Percentiles rank a stretch among this genome's conserved stretches.
Evolutionary conservation across 2,113 vertebrate genomes (phyloP).

Genomic region (Tympanuchus pallidicinctus): DNA sequence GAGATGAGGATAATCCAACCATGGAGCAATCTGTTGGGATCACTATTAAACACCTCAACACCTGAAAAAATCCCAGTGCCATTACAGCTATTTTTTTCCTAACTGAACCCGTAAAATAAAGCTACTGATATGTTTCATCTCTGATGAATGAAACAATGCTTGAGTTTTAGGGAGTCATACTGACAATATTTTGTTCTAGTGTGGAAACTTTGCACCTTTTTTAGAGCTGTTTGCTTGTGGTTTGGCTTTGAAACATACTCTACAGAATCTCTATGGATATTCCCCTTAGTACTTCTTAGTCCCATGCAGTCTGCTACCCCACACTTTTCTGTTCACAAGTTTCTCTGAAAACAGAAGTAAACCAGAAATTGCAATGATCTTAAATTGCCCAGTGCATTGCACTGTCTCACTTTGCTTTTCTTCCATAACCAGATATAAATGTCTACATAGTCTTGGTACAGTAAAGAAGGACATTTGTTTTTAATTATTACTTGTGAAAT

Average conservation of each 20-base stretch:
- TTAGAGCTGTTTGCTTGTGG: background rate
- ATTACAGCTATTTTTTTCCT: background rate
- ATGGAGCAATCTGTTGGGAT: background rate
- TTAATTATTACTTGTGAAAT: background rate
- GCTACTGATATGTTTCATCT: background rate
- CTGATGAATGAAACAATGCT: background rate
- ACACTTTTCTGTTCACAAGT: background rate
- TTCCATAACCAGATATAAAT: background rate
- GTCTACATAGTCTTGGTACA: background rate
- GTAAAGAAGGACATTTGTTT: background rate
- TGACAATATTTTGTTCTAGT: background rate
- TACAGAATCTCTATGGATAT: background rate
- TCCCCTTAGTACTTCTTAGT: background rate
- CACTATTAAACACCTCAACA: background rate
- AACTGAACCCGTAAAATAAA: background rate
- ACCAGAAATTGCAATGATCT: background rate
- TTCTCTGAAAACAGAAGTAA: background rate
- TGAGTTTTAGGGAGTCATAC: background rate
- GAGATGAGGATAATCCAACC: background rate
- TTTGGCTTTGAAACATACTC: background rate
- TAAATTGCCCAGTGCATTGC: background rate
- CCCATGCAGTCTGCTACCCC: background rate
- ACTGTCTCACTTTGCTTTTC: background rate
- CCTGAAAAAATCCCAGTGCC: background rate
- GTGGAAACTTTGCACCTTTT: background rate